Evolutionary conservation across 2,888 invertebrate genomes (phyloP).

Genomic region (Melinaea marsaeus): DNA sequence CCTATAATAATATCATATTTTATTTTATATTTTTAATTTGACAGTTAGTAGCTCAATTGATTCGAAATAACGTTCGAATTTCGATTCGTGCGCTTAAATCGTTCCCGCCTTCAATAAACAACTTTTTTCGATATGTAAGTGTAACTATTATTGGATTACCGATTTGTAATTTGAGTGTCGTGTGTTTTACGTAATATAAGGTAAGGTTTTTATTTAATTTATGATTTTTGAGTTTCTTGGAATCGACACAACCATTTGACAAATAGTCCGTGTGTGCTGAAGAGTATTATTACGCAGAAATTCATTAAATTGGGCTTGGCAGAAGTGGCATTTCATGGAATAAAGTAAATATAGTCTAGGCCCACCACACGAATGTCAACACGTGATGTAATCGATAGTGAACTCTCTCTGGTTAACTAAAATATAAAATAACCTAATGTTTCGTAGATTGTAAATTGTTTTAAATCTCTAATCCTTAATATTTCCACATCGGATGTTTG

Average conservation of each 20-base stretch:
- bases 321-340: conserved; percentile 54
- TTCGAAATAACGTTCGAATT: conserved; percentile 33
- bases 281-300: conserved; percentile 55
- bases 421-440: conserved; percentile 43
- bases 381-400: conserved; percentile 61
- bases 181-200: conserved; percentile 23
- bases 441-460: conserved; percentile 44
- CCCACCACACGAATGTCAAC: conserved; percentile 53
- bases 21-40: neutral
- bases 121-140: conserved; percentile 57
- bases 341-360: conserved; percentile 51
- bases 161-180: conserved; percentile 39
- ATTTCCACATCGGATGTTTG: conserved; percentile 22
- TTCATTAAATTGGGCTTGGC: conserved; percentile 64
- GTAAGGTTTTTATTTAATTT: conserved; percentile 21
- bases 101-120: conserved; percentile 50
- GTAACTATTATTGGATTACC: conserved; percentile 40
- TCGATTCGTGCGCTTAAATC: conserved; percentile 54
- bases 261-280: conserved; percentile 43
- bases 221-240: conserved; percentile 16
- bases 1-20: conserved; percentile 26
- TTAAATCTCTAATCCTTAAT: conserved; percentile 30
- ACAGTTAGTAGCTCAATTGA: conserved; percentile 10
- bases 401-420: conserved; percentile 53
- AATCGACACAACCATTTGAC: conserved; percentile 35